These are phyloP conservation scores for Grammomys surdaster DNA, from an alignment of 2,113 vertebrate species.

Conservation along the genomic window DNA sequence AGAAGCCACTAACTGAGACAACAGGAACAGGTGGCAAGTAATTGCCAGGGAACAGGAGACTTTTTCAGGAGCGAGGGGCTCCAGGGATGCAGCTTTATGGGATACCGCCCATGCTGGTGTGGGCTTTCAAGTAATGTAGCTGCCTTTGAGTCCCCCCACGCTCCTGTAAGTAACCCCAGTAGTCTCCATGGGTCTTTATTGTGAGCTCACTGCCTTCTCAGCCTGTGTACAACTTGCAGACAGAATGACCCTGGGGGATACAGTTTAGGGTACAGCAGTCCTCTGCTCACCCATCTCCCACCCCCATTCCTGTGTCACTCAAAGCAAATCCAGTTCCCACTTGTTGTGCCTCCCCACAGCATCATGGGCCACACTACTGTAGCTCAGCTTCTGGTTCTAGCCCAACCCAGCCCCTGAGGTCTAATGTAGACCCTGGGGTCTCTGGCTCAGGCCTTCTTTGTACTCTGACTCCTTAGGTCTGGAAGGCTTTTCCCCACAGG, in stretches of 20 bases:
- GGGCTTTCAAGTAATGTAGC: neutral
- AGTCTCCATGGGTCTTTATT: neutral
- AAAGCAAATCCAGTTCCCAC: neutral
- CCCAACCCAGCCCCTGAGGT: neutral
- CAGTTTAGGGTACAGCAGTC: too few species aligned
- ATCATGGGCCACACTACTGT: neutral
- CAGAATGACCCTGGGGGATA: neutral
- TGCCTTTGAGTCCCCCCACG: neutral
- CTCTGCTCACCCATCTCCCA: neutral
- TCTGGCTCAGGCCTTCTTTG: neutral
- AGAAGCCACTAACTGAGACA: neutral
- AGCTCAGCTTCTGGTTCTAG: neutral
- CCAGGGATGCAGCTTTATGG: neutral
- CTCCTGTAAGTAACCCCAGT: neutral
- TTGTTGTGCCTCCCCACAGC: neutral
- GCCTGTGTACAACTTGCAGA: neutral
- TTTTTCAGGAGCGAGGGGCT: neutral
- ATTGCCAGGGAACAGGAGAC: too few species aligned
- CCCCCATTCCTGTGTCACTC: neutral
- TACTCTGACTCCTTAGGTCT: neutral
- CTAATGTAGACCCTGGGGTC: neutral
- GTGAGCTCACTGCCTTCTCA: neutral
- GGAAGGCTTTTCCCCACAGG: neutral
- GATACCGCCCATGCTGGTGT: accelerated
- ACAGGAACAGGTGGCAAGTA: too few species aligned